Evolutionary conservation across 1,140 invertebrate species (phyloP).

Genomic region (Hetaerina americana): DNA sequence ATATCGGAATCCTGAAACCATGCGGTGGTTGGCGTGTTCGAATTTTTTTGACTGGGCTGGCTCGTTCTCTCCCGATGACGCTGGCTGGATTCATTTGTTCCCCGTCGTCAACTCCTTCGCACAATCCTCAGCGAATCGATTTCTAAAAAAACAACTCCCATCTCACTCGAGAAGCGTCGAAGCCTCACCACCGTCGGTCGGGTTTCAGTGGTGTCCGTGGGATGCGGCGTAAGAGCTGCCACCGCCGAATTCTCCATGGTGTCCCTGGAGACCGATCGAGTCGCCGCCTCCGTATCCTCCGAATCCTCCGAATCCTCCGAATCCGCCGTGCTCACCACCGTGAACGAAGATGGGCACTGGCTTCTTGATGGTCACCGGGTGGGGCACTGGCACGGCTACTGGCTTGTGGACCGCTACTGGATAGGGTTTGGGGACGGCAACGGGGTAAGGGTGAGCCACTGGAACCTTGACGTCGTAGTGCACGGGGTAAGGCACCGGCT

Average conservation of each 20-base stretch:
- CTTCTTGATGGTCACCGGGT: not conserved
- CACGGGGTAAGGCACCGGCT: conserved; percentile 4
- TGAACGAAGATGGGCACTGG: conserved; percentile 1
- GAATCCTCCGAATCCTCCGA: not conserved
- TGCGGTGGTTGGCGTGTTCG: too few species aligned
- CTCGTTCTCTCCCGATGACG: too few species aligned
- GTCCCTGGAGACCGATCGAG: not conserved
- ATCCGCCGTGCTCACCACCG: not conserved
- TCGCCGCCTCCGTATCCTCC: not conserved
- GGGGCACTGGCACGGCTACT: not conserved
- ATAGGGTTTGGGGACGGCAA: not conserved
- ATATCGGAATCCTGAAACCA: too few species aligned
- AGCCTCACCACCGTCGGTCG: too few species aligned
- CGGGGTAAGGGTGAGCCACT: not conserved
- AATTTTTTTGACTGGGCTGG: too few species aligned
- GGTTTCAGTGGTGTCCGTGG: not conserved
- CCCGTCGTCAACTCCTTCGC: too few species aligned
- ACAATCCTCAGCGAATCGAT: too few species aligned
- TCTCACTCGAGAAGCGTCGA: too few species aligned
- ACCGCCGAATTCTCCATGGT: not conserved
- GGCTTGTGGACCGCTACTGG: conserved; percentile 2
- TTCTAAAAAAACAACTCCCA: too few species aligned
- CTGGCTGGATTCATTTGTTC: too few species aligned
- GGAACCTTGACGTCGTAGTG: not conserved
- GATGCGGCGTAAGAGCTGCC: not conserved